Conservation (phyloP, 2,113 vertebrate genomes). For the Emydocephalus ijimae region DNA sequence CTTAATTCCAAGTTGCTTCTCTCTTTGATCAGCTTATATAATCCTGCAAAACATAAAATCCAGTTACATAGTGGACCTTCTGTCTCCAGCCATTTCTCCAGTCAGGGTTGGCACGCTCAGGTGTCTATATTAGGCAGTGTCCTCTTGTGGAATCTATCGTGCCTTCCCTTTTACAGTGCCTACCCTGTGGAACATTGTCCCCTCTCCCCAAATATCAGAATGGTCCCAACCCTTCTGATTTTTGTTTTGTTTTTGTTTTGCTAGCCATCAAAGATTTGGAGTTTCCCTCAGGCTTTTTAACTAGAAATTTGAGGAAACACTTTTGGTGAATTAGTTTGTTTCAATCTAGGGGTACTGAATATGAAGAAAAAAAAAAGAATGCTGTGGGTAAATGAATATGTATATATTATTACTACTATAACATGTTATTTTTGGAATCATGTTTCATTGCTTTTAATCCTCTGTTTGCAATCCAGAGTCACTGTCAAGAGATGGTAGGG, state of each 20-base stretch:
- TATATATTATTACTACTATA: background rate
- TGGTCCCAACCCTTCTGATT: background rate
- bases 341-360: background rate
- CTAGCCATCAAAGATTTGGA: background rate
- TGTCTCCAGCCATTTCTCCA: background rate
- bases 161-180: background rate
- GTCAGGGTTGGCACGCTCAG: background rate
- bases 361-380: background rate
- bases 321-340: background rate
- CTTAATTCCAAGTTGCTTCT: too few species aligned
- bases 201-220: background rate
- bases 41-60: background rate
- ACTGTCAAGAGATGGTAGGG: background rate
- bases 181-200: background rate
- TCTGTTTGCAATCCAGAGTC: background rate
- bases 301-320: background rate
- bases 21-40: background rate
- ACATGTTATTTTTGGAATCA: background rate
- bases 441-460: background rate
- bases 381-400: background rate
- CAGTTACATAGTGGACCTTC: background rate
- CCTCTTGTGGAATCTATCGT: background rate
- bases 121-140: background rate
- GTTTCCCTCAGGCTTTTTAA: background rate
- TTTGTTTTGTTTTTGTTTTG: background rate